These are phyloP conservation scores for Onychorhynchus coronatus DNA, from an alignment of 2,113 vertebrate genomes.

Conservation along the genomic window DNA sequence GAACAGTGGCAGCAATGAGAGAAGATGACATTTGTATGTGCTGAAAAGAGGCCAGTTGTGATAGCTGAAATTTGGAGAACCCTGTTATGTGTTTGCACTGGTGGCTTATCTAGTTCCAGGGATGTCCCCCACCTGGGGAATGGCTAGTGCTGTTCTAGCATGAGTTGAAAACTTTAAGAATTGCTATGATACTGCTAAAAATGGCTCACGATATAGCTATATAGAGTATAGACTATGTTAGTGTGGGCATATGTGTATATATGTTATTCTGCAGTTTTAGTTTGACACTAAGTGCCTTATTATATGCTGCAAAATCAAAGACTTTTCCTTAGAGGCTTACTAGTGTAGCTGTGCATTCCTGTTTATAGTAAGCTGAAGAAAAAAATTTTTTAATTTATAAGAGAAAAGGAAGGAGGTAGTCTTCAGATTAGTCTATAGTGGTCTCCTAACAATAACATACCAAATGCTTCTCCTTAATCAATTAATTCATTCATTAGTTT, in stretches of 20 bases:
- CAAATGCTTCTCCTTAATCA: not conserved
- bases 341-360: not conserved
- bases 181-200: not conserved
- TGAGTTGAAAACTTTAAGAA: not conserved
- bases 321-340: not conserved
- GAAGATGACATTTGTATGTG: not conserved
- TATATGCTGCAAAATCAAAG: not conserved
- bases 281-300: not conserved
- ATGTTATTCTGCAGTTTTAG: not conserved
- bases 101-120: not conserved
- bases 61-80: not conserved
- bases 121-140: not conserved
- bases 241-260: not conserved
- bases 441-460: not conserved
- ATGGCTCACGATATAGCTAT: not conserved
- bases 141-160: not conserved
- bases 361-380: not conserved
- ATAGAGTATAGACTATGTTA: not conserved
- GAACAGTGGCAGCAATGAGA: slow-evolving; percentile 13
- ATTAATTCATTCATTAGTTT: not conserved
- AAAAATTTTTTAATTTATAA: not conserved
- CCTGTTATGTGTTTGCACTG: fast-evolving
- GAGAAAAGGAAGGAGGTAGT: not conserved
- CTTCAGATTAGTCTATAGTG: not conserved
- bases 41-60: not conserved